phyloP scores from a whole-genome alignment of 2,888 invertebrate genomes.

The Cataglyphis albicans region DNA sequence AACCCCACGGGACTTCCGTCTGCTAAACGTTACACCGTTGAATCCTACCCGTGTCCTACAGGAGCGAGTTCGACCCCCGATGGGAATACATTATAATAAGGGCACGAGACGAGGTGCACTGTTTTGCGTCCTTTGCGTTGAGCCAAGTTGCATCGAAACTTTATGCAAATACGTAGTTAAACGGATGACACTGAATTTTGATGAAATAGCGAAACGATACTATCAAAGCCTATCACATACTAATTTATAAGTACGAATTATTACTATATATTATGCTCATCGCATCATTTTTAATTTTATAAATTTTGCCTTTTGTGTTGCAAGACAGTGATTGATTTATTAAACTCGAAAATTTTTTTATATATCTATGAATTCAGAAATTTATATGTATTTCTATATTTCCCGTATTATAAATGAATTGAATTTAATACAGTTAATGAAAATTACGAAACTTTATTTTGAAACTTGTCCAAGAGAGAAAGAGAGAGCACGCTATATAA shows the following conservation, averaged over 20 bases:
- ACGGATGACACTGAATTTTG: conserved; percentile 31
- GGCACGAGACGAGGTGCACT: conserved; percentile 47
- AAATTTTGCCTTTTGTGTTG: background rate
- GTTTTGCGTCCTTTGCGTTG: conserved; percentile 55
- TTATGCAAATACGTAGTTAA: conserved; percentile 57
- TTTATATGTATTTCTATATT: background rate
- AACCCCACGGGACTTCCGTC: conserved; percentile 71
- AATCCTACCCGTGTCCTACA: conserved; percentile 58
- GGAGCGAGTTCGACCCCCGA: conserved; percentile 62
- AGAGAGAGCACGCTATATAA: too few species aligned
- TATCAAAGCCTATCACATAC: conserved; percentile 2
- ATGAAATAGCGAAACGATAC: background rate
- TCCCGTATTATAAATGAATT: too few species aligned
- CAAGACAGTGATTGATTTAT: background rate
- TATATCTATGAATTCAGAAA: background rate
- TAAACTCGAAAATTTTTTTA: background rate
- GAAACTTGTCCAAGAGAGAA: too few species aligned
- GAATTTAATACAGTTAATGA: too few species aligned
- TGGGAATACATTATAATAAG: conserved; percentile 75
- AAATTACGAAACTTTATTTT: too few species aligned
- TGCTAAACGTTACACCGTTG: conserved; percentile 74
- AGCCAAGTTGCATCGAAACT: conserved; percentile 46
- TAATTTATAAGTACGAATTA: background rate
- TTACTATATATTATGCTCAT: background rate
- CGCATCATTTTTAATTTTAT: background rate